Conservation (phyloP, 2,113 vertebrate genomes). For the Colinus virginianus region DNA sequence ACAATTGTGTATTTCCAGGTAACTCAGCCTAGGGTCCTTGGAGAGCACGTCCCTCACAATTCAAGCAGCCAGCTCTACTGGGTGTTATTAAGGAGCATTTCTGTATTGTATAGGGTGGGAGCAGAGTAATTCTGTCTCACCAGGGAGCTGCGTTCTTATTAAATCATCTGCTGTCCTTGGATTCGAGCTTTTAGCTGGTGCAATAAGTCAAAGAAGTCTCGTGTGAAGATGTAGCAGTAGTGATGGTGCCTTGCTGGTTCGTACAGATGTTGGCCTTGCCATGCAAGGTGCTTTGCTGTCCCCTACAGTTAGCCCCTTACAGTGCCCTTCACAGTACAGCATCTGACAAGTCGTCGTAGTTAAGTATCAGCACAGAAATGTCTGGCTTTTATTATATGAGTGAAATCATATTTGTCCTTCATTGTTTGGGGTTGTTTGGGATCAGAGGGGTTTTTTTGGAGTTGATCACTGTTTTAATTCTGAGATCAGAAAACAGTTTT, state of each 20-base stretch:
- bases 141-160: constrained; percentile 37
- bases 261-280: background rate
- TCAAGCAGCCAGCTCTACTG: constrained; percentile 50
- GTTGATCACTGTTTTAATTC: background rate
- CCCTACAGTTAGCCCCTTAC: background rate
- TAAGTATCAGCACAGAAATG: background rate
- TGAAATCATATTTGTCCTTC: background rate
- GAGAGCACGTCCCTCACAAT: background rate
- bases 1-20: constrained; percentile 48
- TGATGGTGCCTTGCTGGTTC: background rate
- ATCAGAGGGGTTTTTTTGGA: background rate
- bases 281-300: background rate
- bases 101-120: constrained; percentile 8
- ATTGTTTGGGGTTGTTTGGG: background rate
- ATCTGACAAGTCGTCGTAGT: background rate
- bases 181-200: constrained; percentile 19
- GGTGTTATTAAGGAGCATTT: constrained; percentile 52
- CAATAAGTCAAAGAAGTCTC: background rate
- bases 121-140: background rate
- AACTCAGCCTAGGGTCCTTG: constrained; percentile 25
- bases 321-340: background rate
- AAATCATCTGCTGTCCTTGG: constrained; percentile 28
- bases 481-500: background rate
- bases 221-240: background rate
- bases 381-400: background rate